Evolutionary conservation across 2,113 vertebrate genomes (phyloP), one percentile per base, ranked within the genome.

Genomic region (Bufo gargarizans): DNA sequence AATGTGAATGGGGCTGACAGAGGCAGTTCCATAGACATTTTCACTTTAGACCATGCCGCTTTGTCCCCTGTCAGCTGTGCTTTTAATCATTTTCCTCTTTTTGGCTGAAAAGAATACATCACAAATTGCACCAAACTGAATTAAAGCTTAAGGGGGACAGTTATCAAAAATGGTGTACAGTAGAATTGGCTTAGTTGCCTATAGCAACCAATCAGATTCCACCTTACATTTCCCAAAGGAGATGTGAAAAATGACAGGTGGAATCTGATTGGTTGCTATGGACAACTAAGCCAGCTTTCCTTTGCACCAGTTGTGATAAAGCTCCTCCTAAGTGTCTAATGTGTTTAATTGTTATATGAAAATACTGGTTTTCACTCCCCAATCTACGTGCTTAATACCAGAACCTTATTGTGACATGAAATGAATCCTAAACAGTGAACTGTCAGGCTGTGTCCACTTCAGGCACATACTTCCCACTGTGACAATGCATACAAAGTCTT

Each of bases 401-500:
- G 22, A 81, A 22, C 87, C 81, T 84, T 88, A 84, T 88, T 88
- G 87, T 84, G 72, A 84, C 87, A 84, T 17, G 11, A 22, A 49
- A 19, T 49, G 45, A 19, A 76, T 50, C 72, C 72, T n/a, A 6
- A 53, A 67, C 20, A 83, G 72, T 50, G 72, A 77, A 83, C 9
- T 19, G 56, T 83, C 86, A 83, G 69, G 53, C 69, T 83, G 33
- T 81, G 33, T 71, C 53, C 80, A 45, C 55, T 81, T n/a, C 78
- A 79, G 53, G 9, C 49, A 58, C 53, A 16, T 53, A 20, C 78
- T 59, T 8, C 22, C 78, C 78, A 81, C 63, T 74, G 71, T 19
- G 13, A 47, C 7, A 74, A 47, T 49, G 71, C 71, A 74, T 74
- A 74, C 72, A 76, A 45, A 76, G 45, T 17, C 2, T 67, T 22